Evolutionary conservation across 2,888 invertebrate species (phyloP).

Genomic region (Bhutanitis thaidina): DNA sequence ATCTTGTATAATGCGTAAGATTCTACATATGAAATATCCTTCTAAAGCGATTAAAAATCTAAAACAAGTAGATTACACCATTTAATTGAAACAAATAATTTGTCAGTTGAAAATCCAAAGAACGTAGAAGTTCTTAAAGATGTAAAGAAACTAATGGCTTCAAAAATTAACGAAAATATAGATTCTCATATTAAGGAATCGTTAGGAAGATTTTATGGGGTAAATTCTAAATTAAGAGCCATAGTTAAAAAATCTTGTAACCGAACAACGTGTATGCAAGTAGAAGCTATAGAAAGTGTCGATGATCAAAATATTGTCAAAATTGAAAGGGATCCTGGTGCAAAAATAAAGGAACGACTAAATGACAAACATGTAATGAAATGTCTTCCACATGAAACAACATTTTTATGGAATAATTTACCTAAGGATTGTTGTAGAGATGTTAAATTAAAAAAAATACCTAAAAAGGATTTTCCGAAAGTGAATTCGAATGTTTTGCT

Average conservation of each 20-base stretch:
- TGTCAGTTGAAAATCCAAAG: not conserved
- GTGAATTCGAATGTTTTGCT: no score
- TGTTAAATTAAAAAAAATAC: conserved; percentile 3
- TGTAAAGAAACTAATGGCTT: not conserved
- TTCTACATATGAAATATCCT: not conserved
- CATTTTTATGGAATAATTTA: not conserved
- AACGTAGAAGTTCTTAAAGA: not conserved
- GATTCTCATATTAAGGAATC: not conserved
- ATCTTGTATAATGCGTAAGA: not conserved
- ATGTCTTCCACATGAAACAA: conserved; percentile 1
- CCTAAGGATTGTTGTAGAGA: conserved; percentile 9
- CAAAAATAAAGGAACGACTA: not conserved
- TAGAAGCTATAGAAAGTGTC: conserved; percentile 12
- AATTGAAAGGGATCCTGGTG: not conserved
- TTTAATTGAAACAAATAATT: not conserved
- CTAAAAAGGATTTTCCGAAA: not conserved
- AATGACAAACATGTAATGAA: not conserved
- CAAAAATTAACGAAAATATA: not conserved
- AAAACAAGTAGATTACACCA: not conserved
- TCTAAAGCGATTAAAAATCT: not conserved
- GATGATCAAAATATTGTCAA: not conserved
- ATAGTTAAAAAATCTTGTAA: conserved; percentile 21
- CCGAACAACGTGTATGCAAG: conserved; percentile 20
- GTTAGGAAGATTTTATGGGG: not conserved
- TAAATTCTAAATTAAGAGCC: conserved; percentile 1